Base-by-base conservation (phyloP, 2,113 vertebrate genomes). In the Clarias macrocephalus region DNA sequence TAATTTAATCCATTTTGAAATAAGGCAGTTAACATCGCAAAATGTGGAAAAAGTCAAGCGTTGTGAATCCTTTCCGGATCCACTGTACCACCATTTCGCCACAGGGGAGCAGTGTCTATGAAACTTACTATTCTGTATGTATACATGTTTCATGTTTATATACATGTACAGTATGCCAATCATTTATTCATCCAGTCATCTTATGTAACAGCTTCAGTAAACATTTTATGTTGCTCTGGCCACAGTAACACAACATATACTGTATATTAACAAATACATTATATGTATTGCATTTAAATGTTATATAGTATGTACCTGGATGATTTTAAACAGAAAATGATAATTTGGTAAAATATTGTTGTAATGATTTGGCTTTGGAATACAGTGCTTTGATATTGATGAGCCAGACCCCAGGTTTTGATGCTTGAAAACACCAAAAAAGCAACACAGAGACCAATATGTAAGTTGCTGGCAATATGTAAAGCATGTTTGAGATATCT, bases 91-190 rank as follows among this genome's bases (percentile, higher is more conserved):
- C 4, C 5, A 16, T 89, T 86, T 66, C 23, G 57, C 93, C 94
- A 94, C 93, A 85, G 91, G 88, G 52, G 80, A 81, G 86, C 88
- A 90, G 80, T 88, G 82, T 87, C 48, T 86, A 73, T 68, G 63
- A 54, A 33, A 56, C 80, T 56, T 12, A n/a, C 62, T 54, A 56
- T 62, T 37, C 8, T 11, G 83, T 80, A 73, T 65, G 30, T 42
- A 21, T 59, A 80, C 18, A 21, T 81, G 15, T 21, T 37, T 6
- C 42, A 62, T 33, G 37, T 60, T 59, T 28, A 23, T 59, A 33
- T 33, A 59, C 28, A 21, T 56, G 15, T 77, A 28, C 48, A 56
- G 1, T 33, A 28, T 77, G 3, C 28, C 25, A 56, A 18, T 2
- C 72, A 56, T 85, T 77, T 52, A 76, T 42, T 15, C 5, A 48